phyloP scores from a whole-genome alignment of 2,888 invertebrate species.

The Luperina nickerlii region DNA sequence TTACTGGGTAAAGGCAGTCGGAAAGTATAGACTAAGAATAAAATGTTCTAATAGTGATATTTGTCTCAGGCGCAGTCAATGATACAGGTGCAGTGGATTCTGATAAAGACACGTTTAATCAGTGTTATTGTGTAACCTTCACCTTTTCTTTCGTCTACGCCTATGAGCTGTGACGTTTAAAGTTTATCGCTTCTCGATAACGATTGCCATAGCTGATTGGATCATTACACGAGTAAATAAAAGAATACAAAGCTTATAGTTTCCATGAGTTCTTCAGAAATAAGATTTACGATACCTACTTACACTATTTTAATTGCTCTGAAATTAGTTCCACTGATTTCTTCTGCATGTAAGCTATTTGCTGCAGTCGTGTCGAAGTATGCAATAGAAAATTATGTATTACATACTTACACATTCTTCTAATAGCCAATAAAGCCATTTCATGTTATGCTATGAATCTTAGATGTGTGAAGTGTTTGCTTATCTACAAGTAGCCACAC shows the following conservation, averaged over 20 bases:
- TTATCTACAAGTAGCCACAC: neutral
- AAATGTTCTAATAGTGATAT: neutral
- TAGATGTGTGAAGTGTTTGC: neutral
- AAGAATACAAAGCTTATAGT: constrained; percentile 18
- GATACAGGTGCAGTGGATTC: constrained; percentile 27
- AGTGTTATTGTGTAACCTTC: constrained; percentile 59
- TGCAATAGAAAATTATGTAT: constrained; percentile 14
- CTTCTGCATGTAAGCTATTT: constrained; percentile 12
- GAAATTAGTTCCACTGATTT: constrained; percentile 25
- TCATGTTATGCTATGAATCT: constrained; percentile 2
- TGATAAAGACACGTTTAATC: constrained; percentile 40
- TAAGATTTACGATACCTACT: constrained; percentile 5
- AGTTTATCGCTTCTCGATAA: constrained; percentile 43
- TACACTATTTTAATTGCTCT: constrained; percentile 9
- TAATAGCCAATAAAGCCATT: neutral
- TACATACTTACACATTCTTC: neutral
- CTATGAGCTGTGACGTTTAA: constrained; percentile 16
- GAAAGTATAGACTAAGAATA: neutral
- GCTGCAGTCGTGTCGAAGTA: constrained; percentile 4
- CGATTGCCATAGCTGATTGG: constrained; percentile 29
- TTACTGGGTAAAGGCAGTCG: neutral
- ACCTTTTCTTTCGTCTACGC: constrained; percentile 49
- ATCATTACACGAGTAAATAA: constrained; percentile 30
- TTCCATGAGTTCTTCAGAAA: constrained; percentile 10
- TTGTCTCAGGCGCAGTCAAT: neutral